Base-by-base conservation (phyloP, 2,888 invertebrate genomes). In the Phyllotreta cruciferae region DNA sequence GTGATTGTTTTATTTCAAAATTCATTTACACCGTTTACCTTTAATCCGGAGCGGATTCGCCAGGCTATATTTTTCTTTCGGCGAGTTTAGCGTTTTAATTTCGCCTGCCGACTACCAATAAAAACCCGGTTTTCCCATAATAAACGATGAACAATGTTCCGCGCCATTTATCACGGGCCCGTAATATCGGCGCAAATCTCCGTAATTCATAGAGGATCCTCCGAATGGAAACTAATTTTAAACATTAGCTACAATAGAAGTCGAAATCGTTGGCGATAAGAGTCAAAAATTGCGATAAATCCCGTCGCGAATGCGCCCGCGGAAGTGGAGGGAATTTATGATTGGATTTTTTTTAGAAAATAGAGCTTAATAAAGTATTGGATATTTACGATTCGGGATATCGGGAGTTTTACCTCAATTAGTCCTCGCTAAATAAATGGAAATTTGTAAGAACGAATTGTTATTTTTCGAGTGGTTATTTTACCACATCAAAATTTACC, bases 211-310 rank as follows among this genome's bases (percentile, higher is more conserved):
- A 38, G 24, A 24, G 24, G 9, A 56, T 54, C 11, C n/a, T 34
- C 55, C 34, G 42, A 55, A 36, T 56, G 8, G 44, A 14, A 56
- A 56, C 47, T 47, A 56, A 56, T 56, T 56, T 56, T 47, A 56
- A 47, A 56, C 47, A 47, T 56, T 56, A 56, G 36, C 37, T 56
- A 38, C 45, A 37, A 37, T 45, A 45, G 45, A 45, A 56, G 47
- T 47, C 8, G 45, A n/a, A 44, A 56, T 45, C 45, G 37, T 56
- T 13, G 8, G 37, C 37, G 47, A 56, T 56, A 56, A 56, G 47
- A 47, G 47, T 47, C 38, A 7, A 47, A 24, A 24, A 56, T 38
- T 24, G 38, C 47, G n/a, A 56, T 56, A 56, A 56, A 56, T 56
- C 6, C 9, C 8, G 10, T 24, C 39, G 47, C 39, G n/a, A 56